These are phyloP conservation scores for Tenualosa thibaudeaui DNA, from an alignment of 2,797 vertebrate genomes.

Conservation along the genomic window DNA sequence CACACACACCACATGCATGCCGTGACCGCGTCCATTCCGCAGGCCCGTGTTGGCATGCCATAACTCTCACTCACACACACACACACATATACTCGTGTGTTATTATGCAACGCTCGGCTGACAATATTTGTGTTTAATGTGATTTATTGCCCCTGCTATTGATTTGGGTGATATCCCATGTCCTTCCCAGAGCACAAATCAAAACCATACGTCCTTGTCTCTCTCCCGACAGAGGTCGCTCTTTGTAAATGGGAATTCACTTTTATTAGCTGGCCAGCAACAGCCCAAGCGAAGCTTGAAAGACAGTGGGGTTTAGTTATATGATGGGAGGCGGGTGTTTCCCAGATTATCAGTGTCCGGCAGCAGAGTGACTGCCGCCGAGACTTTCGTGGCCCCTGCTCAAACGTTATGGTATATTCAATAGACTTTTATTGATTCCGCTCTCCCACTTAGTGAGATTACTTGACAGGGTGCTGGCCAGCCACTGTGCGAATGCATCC, in stretches of 20 bases:
- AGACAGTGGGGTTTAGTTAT: neutral
- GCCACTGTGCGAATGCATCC: neutral
- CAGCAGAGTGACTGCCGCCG: neutral
- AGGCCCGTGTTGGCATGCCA: too few relatives aligned
- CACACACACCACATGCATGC: neutral
- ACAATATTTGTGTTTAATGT: constrained; percentile 57
- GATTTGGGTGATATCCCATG: constrained; percentile 64
- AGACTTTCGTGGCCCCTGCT: neutral
- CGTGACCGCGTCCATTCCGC: neutral
- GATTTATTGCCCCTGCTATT: constrained; percentile 63
- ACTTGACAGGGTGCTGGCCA: constrained; percentile 34
- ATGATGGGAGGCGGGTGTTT: neutral
- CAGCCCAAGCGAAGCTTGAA: constrained; percentile 37
- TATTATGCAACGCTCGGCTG: constrained; percentile 51
- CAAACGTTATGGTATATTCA: constrained; percentile 41
- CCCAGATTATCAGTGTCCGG: neutral
- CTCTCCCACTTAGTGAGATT: constrained; percentile 39
- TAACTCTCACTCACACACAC: neutral
- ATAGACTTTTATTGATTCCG: constrained; percentile 51
- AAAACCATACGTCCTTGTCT: constrained; percentile 55
- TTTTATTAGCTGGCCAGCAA: constrained; percentile 34
- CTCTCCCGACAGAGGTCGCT: constrained; percentile 48
- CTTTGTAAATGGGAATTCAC: constrained; percentile 47
- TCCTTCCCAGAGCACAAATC: constrained; percentile 58
- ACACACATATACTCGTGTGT: neutral